Evolutionary conservation across 2,888 invertebrate genomes (phyloP).

Genomic region (Crossocerus cetratus): DNA sequence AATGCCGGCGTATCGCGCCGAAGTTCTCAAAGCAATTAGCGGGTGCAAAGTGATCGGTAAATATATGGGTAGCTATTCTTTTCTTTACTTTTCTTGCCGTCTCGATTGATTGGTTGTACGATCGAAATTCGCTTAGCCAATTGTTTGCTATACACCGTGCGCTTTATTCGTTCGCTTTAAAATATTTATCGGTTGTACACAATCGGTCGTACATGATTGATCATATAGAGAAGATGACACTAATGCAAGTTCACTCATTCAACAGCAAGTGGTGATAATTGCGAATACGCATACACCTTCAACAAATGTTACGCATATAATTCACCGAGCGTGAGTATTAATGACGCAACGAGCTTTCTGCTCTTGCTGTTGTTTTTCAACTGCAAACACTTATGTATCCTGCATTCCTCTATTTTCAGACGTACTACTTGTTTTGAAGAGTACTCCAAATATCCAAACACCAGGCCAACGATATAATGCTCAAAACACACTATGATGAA

Average conservation of each 20-base stretch:
- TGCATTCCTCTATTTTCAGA: constrained; percentile 55
- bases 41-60: constrained; percentile 72
- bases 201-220: constrained; percentile 24
- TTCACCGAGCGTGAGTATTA: constrained; percentile 67
- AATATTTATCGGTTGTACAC: constrained; percentile 41
- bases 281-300: constrained; percentile 73
- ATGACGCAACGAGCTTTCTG: not conserved
- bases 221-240: not conserved
- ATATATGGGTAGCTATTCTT: constrained; percentile 66
- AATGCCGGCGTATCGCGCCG: constrained; percentile 72
- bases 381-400: too few species aligned
- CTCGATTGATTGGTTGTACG: constrained; percentile 40
- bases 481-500: constrained; percentile 41
- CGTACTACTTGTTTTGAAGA: constrained; percentile 67
- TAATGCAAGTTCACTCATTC: not conserved
- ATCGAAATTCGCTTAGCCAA: constrained; percentile 24
- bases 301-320: constrained; percentile 71
- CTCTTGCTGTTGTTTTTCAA: not conserved
- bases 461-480: constrained; percentile 44
- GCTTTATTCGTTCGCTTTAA: constrained; percentile 7
- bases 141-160: not conserved
- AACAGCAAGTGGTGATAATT: constrained; percentile 70
- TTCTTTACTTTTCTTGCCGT: constrained; percentile 21
- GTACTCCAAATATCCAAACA: constrained; percentile 7
- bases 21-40: constrained; percentile 68